Evolutionary conservation across 2,113 vertebrate species (phyloP), one percentile per base, ranked within the genome.

Genomic region (Macaca mulatta): DNA sequence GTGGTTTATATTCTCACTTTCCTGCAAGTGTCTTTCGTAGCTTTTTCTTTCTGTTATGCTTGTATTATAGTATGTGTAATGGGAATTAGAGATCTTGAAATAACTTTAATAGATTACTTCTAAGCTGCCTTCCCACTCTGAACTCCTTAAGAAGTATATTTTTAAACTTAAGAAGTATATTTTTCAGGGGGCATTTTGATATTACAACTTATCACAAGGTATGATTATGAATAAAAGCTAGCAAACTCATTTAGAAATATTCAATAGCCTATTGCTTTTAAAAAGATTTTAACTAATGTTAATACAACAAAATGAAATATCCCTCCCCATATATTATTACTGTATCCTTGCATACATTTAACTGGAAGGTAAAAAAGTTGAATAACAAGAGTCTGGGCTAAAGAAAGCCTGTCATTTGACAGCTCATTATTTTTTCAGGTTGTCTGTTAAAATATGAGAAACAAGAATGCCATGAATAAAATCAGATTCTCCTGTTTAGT

Each of bases 371-470:
- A 75, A 75, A 81, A 97, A 97, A 93, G 2, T 40, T 89, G 45
- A 74, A 2, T 77, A 92, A 10, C 8, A 85, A 38, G 43, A 94
- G 7, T 32, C 8, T 14, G n/a, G 6, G 50, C 8, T 64, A 96
- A 98, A 96, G 67, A 57, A 92, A 97, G 93, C 40, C 7, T 27
- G 2, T 16, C 3, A 78, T 52, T 67, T 96, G 9, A 57, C 50
- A 64, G 48, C 1, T 79, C 88, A 2, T 91, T 94, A 67, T 2
- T 81, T 89, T 95, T 95, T 70, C 35, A 32, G 5, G 79, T 27
- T 0, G 0, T 75, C 57, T 94, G 22, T 35, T 96, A 88, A 92
- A 77, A 22, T 81, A 69, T 75, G 14, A 96, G 75, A 80, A 13
- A 57, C 11, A 90, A 11, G 82, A 70, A 3, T 75, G 94, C 3